Base-by-base conservation (phyloP, 1,140 invertebrate species). In the Trialeurodes vaporariorum region DNA sequence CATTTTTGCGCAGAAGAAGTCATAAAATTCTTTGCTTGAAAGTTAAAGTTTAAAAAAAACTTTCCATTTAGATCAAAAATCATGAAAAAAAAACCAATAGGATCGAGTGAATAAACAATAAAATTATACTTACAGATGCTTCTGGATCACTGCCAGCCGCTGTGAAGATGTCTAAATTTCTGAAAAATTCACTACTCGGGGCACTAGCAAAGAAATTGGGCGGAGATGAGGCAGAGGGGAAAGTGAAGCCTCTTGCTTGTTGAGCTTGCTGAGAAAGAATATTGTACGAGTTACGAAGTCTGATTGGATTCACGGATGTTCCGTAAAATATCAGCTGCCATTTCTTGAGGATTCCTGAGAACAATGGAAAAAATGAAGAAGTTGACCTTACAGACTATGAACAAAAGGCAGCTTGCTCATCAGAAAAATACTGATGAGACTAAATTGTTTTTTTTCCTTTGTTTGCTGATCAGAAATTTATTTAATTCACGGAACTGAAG, bases 251-350 rank as follows among this genome's bases (percentile, higher is more conserved):
- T 70, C 77, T 76, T 12, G 77, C 72, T 69, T 79, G 79, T 79
- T 73, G 78, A 76, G 72, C 77, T 77, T 76, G 81, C 80, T 49
- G 34, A 49, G 34, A 49, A 17, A 49, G 80, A 82, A 81, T 78
- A 80, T 24, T 68, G 68, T 62, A 72, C 70, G 49, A 49, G 34
- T 49, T 49, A 49, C 82, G 77, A n/a, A 91, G 79, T 69, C 87
- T 82, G 70, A 92, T 85, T 0, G 92, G 92, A 75, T 93, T 89
- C 1, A 85, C 83, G 26, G 88, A 82, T 0, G 93, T 96, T 21
- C 94, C 94, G 74, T 96, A 95, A 76, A 96, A 91, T 73, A 96
- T 92, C 59, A 97, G 79, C 78, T 94, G 92, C 92, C 92, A 95
- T 78, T 94, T 93, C 72, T 91, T 90, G 49, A 96, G 76, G 63